These are phyloP conservation scores for Limnephilus marmoratus DNA, from an alignment of 2,888 invertebrate genomes.

Conservation along the genomic window DNA sequence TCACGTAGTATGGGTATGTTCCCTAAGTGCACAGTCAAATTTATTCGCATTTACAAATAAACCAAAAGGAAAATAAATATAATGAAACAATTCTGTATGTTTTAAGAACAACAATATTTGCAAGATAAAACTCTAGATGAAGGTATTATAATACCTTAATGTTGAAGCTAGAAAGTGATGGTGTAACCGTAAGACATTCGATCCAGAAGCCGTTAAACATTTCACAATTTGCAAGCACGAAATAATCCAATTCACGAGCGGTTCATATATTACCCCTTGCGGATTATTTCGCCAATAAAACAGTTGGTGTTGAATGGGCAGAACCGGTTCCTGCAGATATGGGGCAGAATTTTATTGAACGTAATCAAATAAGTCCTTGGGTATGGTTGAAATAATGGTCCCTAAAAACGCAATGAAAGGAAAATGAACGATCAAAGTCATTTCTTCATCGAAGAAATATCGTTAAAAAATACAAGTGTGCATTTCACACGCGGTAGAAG, in stretches of 20 bases:
- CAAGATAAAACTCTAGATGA: neutral
- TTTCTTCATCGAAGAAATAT: too few relatives aligned
- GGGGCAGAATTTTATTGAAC: neutral
- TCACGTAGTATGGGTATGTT: too few relatives aligned
- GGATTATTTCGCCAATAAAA: neutral
- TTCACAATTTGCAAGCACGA: neutral
- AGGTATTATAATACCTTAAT: neutral
- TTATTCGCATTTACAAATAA: too few relatives aligned
- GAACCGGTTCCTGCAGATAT: neutral
- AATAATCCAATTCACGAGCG: neutral
- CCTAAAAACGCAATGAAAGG: too few relatives aligned
- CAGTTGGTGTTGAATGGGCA: neutral
- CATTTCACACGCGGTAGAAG: too few relatives aligned
- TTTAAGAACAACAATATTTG: too few relatives aligned
- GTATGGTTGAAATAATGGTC: neutral
- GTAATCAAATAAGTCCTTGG: neutral
- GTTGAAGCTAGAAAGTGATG: neutral
- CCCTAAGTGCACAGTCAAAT: too few relatives aligned
- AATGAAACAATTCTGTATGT: too few relatives aligned
- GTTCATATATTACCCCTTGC: neutral
- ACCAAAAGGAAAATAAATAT: too few relatives aligned
- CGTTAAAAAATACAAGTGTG: too few relatives aligned
- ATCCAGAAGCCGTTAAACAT: neutral
- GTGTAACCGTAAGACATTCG: neutral
- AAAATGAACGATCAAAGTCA: too few relatives aligned